A percentile compares a stretch with the other conserved stretches of the same genome.
phyloP scores from a whole-genome alignment of 2,797 vertebrate species.

The Melanitta fusca region DNA sequence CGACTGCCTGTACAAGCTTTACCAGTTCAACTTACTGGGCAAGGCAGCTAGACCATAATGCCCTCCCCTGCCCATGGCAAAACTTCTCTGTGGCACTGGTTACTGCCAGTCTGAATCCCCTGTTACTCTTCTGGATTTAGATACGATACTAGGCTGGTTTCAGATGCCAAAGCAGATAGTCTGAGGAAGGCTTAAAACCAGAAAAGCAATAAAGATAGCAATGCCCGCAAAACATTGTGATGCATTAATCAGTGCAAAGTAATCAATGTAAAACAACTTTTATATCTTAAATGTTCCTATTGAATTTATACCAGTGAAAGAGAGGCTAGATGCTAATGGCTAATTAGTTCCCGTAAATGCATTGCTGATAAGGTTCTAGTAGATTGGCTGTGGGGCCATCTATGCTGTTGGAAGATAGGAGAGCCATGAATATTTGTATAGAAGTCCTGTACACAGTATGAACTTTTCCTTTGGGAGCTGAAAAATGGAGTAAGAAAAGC shows the following conservation, averaged over 20 bases:
- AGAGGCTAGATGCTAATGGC: not conserved
- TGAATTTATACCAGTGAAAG: constrained; percentile 14
- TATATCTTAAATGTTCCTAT: not conserved
- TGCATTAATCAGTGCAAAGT: not conserved
- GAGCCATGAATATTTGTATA: not conserved
- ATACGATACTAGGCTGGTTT: not conserved
- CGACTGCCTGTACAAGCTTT: too few relatives aligned
- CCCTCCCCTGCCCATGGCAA: accelerated
- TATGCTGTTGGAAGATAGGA: not conserved
- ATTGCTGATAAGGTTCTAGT: not conserved
- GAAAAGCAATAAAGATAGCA: not conserved
- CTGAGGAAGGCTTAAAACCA: not conserved
- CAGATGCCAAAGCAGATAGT: not conserved
- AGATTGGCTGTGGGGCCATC: not conserved
- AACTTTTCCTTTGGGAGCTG: not conserved
- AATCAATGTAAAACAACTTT: constrained; percentile 34
- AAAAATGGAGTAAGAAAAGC: not conserved
- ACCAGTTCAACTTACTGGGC: not conserved
- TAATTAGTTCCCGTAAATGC: constrained; percentile 39
- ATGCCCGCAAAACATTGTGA: not conserved
- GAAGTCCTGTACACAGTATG: not conserved
- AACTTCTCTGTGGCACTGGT: not conserved
- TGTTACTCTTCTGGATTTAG: not conserved
- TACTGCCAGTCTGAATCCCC: not conserved
- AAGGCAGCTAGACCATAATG: not conserved